Base-by-base conservation (phyloP, 2,888 invertebrate species). In the Cylloceria caligata region DNA sequence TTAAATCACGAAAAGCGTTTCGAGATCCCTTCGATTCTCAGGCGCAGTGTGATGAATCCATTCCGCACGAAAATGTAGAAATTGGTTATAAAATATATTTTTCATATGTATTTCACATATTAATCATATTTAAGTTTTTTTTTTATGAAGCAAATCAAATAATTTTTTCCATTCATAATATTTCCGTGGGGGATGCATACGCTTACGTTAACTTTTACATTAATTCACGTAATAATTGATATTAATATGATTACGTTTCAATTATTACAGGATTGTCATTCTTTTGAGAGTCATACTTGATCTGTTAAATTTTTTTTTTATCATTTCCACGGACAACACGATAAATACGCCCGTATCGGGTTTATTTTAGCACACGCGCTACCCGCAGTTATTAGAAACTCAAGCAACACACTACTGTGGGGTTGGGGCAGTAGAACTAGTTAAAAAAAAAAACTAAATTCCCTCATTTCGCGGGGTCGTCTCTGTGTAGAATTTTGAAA, bases 401-500 rank as follows among this genome's bases (percentile, higher is more conserved):
- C 86, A 91, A 91, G 91, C 91, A 89, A 89, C 89, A 91, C 92
- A 91, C 90, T 87, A 88, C 85, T 88, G 85, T 86, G 88, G 87
- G 85, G 39, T 16, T 69, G 57, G 60, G 67, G 36, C 19, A 71
- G 27, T 89, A 86, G 86, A 89, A 89, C 89, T 89, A 90, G 85
- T 86, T 89, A 87, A 88, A 57, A 60, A 81, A 57, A 60, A 73
- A 67, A 69, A 84, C 87, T 88, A 79, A 71, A 49, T 78, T 81
- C 60, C 77, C 67, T 78, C 60, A 60, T 86, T 86, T 87, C 84
- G 84, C 85, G 87, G 84, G 85, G 83, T 84, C 83, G 89, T 67
- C 84, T 91, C 89, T 92, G 91, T 91, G 91, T 90, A 90, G 90
- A 91, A 89, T 89, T 90, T 90, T 84, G 85, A 88, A 88, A 86